phyloP scores from a whole-genome alignment of 2,888 invertebrate genomes.

The Cynaeus angustus region DNA sequence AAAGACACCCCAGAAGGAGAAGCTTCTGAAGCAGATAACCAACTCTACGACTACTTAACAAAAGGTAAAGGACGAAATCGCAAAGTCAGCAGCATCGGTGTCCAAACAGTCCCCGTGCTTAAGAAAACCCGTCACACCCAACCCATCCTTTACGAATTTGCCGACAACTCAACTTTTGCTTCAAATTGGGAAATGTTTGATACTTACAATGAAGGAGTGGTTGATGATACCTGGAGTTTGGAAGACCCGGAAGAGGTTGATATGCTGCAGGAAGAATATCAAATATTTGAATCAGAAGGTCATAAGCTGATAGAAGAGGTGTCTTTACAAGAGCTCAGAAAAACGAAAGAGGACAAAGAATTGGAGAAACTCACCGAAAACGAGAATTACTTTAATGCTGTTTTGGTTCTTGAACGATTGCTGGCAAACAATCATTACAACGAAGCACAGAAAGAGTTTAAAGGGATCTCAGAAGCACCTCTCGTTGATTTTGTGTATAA shows the following conservation, averaged over 20 bases:
- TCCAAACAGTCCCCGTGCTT: conserved; percentile 79
- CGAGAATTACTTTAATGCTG: conserved; percentile 76
- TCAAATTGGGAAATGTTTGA: conserved; percentile 88
- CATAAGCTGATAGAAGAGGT: conserved; percentile 53
- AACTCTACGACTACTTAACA: conserved; percentile 80
- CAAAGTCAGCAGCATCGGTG: conserved; percentile 79
- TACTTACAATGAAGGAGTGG: conserved; percentile 72
- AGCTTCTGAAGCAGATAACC: conserved; percentile 77
- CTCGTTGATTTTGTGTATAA: conserved; percentile 76
- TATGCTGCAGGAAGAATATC: conserved; percentile 7
- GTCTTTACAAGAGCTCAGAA: conserved; percentile 60
- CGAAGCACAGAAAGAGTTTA: conserved; percentile 80
- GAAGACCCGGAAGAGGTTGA: neutral
- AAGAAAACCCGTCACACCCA: conserved; percentile 80
- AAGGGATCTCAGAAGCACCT: conserved; percentile 59
- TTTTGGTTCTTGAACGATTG: conserved; percentile 81
- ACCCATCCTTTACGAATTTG: conserved; percentile 68
- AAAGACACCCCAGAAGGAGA: conserved; percentile 75
- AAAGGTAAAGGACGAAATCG: conserved; percentile 80
- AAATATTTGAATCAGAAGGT: conserved; percentile 47
- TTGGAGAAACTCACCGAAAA: conserved; percentile 66
- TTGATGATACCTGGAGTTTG: conserved; percentile 57
- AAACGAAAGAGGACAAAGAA: conserved; percentile 66
- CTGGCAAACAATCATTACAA: conserved; percentile 80
- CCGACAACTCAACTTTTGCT: conserved; percentile 79